Base-by-base conservation (phyloP, 2,113 vertebrate genomes). In the Cichladusa arquata region DNA sequence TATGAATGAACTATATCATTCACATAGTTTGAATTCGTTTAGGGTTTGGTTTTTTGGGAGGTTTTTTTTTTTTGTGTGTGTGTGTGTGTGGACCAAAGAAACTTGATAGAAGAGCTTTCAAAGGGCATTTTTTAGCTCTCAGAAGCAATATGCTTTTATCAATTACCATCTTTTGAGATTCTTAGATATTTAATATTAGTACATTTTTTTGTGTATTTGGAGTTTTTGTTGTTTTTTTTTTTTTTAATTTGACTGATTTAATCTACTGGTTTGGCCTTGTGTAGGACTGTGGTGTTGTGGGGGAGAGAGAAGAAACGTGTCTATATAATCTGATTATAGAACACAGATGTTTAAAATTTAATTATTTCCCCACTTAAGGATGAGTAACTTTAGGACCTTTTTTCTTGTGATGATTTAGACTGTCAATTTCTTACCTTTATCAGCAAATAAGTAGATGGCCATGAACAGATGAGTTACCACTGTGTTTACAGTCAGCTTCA, bases 291-390 rank as follows among this genome's bases (percentile, higher is more conserved):
- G 3, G 2, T 36, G 31, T 45, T 66, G 2, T 14, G 4, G 6
- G 17, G 5, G 6, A 65, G 5, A 61, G 13, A 61, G 6, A 62
- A 54, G 9, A 19, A 64, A n/a, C 0, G 0, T 3, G 0, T 40
- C 23, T 17, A 8, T 24, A 31, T 11, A 87, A 58, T 23, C 19
- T 33, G 24, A 51, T 53, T 76, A 56, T 1, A 82, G 79, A 84
- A 4, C 9, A 13, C 11, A 51, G 18, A 13, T 45, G 2, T 40
- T 57, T 72, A 60, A 72, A 81, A 72, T 31, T 8, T 10, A 62
- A 8, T 38, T 36, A 31, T 56, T 84, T 83, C 12, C 8, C 6
- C 19, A 86, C 11, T 34, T 38, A 51, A 60, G 5, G 38, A 31
- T 38, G 12, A 65, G 9, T 29, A 70, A 70, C 88, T 60, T 51